Base-by-base conservation (phyloP, 2,888 invertebrate genomes). In the Unio pictorum region DNA sequence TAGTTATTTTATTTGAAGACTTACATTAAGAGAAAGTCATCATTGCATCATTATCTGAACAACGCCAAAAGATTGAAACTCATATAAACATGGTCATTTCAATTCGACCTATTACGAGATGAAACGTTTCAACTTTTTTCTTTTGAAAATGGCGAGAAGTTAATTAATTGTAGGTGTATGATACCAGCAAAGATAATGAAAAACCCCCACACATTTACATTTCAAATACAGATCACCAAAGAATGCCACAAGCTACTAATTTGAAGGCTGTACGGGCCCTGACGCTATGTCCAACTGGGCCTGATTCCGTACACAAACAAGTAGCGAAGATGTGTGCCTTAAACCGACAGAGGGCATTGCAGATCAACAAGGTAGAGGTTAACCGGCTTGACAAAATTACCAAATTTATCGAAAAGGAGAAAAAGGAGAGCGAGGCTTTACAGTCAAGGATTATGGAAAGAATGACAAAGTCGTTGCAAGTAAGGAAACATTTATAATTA, bases 221-320 rank as follows among this genome's bases (percentile, higher is more conserved):
- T 45, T 45, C 45, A 15, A 3, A 45, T 15, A 45, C 8, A 45
- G 45, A 2, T 45, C 45, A 45, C 15, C 58, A 5, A 30, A 30
- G 8, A 23, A 81, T 81, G 80, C 80, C 80, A 8, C 80, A 81
- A 61, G 69, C 71, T 1, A 81, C 74, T 5, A 81, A 81, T 61
- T 55, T 73, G 57, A 74, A 77, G 63, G 73, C 79, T 1, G 66
- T 70, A 55, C 63, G 77, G 58, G 80, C 79, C 45, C 74, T 69
- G 56, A 73, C 77, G 15, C 65, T 75, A 6, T 78, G 72, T 30
- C 81, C 81, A 1, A 70, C 78, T 1, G 81, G 81, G 0, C 75
- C 78, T 15, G 80, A 80, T 20, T 78, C 81, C 1, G 69, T 81
- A 3, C 75, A 75, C 62, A 78, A 79, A 55, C 70, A 72, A 23